Base-by-base conservation (phyloP, 2,888 invertebrate species). In the Aquatica leii region DNA sequence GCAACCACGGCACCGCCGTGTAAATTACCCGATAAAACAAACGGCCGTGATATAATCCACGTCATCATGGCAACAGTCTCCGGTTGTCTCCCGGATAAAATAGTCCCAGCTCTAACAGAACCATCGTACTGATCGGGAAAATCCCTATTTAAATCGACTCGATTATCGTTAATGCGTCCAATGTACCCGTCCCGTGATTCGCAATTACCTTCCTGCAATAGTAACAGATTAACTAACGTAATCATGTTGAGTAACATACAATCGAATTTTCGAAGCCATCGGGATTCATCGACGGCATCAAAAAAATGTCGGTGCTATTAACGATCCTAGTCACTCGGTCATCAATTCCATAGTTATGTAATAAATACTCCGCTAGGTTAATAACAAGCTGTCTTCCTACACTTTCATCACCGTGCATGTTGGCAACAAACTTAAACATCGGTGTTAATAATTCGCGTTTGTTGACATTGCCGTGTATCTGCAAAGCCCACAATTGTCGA, bases 211-310 rank as follows among this genome's bases (percentile, higher is more conserved):
- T 95, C 94, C 88, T 90, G 79, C 9, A 85, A 84, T 2, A 17
- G n/a, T 34, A 34, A 17, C n/a, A n/a, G 14, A 21, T n/a, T 34
- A 31, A 37, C 9, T 31, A 31, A 43, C 14, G 17, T 17, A 4
- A 1, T 8, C n/a, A 43, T 17, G 2, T n/a, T 43, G 6, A 17
- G 3, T 17, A 12, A 74, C 82, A 83, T 83, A 93, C 93, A 86
- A 85, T 77, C 54, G 97, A 92, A 59, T 85, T 86, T 78, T 94
- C 94, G 84, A 90, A 98, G 12, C 99, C 99, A 86, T 99, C 93
- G 34, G 99, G 99, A 84, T 99, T 99, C 88, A 99, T 89, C 0
- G 96, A 93, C 0, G 98, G 98, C 94, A 99, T 92, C 74, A 99
- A 83, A 81, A 92, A 97, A 68, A 99, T 95, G 77, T 98, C 93